Conservation (phyloP, 2,888 invertebrate species). For the Eubasilissa splendida region DNA sequence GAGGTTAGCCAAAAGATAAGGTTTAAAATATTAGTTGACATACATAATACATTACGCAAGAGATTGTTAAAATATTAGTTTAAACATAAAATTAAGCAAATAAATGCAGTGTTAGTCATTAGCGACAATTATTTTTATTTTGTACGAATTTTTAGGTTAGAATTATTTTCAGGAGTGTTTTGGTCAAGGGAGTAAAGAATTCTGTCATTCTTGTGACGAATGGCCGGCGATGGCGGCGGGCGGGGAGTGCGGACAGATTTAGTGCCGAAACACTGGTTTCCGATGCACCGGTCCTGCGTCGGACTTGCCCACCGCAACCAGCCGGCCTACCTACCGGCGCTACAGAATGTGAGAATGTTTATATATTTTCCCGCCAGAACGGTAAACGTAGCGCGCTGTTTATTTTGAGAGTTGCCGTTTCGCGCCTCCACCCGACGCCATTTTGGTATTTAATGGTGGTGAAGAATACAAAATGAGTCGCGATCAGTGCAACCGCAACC, state of each 20-base stretch:
- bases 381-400: neutral
- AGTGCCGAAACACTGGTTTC: neutral
- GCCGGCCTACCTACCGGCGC: too few species aligned
- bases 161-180: too few species aligned
- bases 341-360: neutral
- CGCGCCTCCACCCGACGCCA: neutral
- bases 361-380: constrained; percentile 12
- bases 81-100: too few species aligned
- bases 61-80: too few species aligned
- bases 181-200: too few species aligned
- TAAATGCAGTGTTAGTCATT: too few species aligned
- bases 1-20: too few species aligned
- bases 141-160: too few species aligned
- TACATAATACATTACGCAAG: too few species aligned
- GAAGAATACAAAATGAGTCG: neutral
- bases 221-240: neutral
- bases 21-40: too few species aligned
- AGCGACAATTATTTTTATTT: too few species aligned
- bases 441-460: constrained; percentile 1
- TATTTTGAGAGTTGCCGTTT: constrained; percentile 12
- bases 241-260: constrained; percentile 1
- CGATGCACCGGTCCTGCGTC: neutral
- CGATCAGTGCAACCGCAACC: too few species aligned
- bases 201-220: neutral
- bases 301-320: neutral